A percentile compares a stretch with the other conserved stretches of the same genome.
Evolutionary conservation across 2,797 vertebrate species (phyloP).

Genomic region (Periparus ater): DNA sequence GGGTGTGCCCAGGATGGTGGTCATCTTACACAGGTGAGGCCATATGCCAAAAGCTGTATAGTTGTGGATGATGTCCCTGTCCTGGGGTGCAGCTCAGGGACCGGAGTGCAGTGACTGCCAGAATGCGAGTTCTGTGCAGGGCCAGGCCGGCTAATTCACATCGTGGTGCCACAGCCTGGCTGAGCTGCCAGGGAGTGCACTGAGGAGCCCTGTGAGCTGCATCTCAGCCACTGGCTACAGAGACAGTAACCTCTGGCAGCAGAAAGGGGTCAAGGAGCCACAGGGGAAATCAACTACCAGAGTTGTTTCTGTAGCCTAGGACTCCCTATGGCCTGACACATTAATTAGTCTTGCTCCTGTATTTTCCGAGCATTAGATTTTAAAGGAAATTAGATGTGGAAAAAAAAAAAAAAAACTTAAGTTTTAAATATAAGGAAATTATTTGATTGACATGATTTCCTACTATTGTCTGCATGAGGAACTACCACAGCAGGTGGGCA

Average conservation of each 20-base stretch:
- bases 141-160: background rate
- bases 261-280: background rate
- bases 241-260: background rate
- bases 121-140: background rate
- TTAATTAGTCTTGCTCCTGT: background rate
- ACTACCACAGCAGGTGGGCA: background rate
- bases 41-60: background rate
- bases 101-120: background rate
- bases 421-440: background rate
- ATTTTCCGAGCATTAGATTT: background rate
- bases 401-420: background rate
- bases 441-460: background rate
- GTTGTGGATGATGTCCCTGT: fast-evolving
- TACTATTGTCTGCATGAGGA: background rate
- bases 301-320: background rate
- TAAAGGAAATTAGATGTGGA: background rate
- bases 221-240: fast-evolving
- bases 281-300: background rate
- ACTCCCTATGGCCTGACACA: background rate
- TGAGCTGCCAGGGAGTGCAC: background rate
- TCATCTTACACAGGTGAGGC: background rate
- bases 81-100: background rate
- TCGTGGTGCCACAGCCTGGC: background rate
- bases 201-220: background rate
- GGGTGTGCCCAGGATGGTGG: too few species aligned